Base-by-base conservation (phyloP, 2,888 invertebrate genomes). In the Augiades crinisus region DNA sequence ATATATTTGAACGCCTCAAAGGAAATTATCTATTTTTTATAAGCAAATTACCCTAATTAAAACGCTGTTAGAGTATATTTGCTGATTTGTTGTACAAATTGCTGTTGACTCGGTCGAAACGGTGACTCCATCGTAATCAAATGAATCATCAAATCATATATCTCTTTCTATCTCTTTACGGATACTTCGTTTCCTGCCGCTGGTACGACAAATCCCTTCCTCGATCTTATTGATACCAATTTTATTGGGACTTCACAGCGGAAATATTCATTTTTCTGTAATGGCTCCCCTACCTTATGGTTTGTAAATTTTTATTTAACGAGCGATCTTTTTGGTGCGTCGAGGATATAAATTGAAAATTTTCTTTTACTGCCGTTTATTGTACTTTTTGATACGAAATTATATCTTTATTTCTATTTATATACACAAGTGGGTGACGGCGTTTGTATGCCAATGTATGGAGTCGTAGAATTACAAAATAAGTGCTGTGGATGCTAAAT, bases 301-400 rank as follows among this genome's bases (percentile, higher is more conserved):
- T 61, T 74, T 72, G 75, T 72, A 63, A 72, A 74, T 70, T 72
- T 73, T 72, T 58, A 58, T 64, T 59, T 61, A 55, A 59, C 58
- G 57, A 58, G 47, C 27, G 13, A 37, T 43, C 36, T 12, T 40
- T 36, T 24, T 19, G 34, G 36, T 10, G 41, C 27, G 24, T 10
- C 6, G 19, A 36, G 41, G 49, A 19, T n/a, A 50, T 50, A 50
- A 50, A 50, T 50, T 50, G 41, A n/a, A 34, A 50, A 50, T 50
- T 33, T 34, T 34, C 41, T 50, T 34, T 34, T 41, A 21, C 38
- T 50, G n/a, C 12, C 33, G 7, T 49, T 19, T 16, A 34, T 13
- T 33, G 14, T 27, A 36, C 22, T 3, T 33, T 33, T 40, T 16
- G 24, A 31, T 31, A n/a, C n/a, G n/a, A n/a, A 5, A 13, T 27